Base-by-base conservation (phyloP, 2,113 vertebrate genomes). In the Etheostoma cragini region DNA sequence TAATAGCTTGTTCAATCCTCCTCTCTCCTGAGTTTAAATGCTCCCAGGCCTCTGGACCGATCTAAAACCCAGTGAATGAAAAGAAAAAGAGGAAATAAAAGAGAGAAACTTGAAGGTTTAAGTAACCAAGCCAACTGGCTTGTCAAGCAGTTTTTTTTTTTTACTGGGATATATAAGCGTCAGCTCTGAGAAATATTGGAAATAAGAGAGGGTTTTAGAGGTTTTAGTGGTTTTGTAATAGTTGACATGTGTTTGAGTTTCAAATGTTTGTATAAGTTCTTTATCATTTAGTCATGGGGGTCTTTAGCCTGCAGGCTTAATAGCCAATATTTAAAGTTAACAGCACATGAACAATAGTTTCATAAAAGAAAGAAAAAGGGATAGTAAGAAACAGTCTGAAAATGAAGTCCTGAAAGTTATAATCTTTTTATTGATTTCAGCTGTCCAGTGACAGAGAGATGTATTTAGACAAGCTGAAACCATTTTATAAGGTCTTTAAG, bases 221-320 rank as follows among this genome's bases (percentile, higher is more conserved):
- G 1, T 26, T 87, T 83, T 66, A 52, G 8, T 74, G 70, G 78
- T 76, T 76, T 69, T n/a, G 64, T 79, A 80, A 88, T 76, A 26
- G 72, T 38, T 85, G 82, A 82, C 81, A 70, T 75, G 62, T 83
- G 77, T 77, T 87, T 81, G 47, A 78, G 79, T 72, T 71, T 58
- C 12, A 81, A n/a, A 56, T 69, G 61, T 67, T 76, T 78, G 54
- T 53, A 22, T 64, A 76, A 81, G 56, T 57, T 62, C 3, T 52
- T 70, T 52, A 47, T 4, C 8, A 16, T 72, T 47, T 17, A 60
- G 61, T 74, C 15, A 24, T 57, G 15, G 26, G 26, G 26, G n/a
- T 42, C 5, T 74, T 76, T 35, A 68, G 35, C 46, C 70, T 10
- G 30, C 24, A 66, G 82, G 76, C 77, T 58, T n/a, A n/a, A 42